Conservation (phyloP, 2,888 invertebrate genomes). For the Diplolepis rosae region DNA sequence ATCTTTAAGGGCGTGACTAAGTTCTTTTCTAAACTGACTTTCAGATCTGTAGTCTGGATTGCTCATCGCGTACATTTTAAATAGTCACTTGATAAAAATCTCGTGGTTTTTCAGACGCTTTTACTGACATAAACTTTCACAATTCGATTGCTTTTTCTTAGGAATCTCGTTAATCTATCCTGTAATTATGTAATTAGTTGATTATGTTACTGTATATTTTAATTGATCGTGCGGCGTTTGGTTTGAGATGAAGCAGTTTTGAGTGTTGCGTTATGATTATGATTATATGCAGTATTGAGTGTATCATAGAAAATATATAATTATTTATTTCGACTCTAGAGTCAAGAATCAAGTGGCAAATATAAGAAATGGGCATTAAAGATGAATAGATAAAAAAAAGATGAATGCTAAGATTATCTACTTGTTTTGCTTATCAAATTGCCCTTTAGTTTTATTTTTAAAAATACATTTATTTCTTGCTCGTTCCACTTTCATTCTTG, state of each 20-base stretch:
- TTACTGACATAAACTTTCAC: conserved; percentile 5
- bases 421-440: no score
- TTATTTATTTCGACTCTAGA: conserved; percentile 21
- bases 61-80: background rate
- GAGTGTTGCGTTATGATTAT: background rate
- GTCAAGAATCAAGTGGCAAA: conserved; percentile 3
- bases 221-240: background rate
- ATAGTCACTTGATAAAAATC: background rate
- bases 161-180: conserved; percentile 28
- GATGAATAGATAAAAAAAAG: no score
- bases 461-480: background rate
- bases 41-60: background rate
- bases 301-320: conserved; percentile 6
- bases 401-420: no score
- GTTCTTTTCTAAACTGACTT: background rate
- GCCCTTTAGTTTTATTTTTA: no score
- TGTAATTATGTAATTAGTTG: conserved; percentile 7
- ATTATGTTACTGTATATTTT: conserved; percentile 6
- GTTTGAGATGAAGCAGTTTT: background rate
- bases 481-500: conserved; percentile 15
- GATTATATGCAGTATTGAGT: background rate
- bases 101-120: background rate
- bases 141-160: conserved; percentile 22
- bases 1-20: conserved; percentile 14
- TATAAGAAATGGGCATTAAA: background rate